Percentiles rank a stretch among this genome's conserved stretches.
These are phyloP conservation scores for Penelope pileata DNA, from an alignment of 2,113 vertebrate species.

Conservation along the genomic window DNA sequence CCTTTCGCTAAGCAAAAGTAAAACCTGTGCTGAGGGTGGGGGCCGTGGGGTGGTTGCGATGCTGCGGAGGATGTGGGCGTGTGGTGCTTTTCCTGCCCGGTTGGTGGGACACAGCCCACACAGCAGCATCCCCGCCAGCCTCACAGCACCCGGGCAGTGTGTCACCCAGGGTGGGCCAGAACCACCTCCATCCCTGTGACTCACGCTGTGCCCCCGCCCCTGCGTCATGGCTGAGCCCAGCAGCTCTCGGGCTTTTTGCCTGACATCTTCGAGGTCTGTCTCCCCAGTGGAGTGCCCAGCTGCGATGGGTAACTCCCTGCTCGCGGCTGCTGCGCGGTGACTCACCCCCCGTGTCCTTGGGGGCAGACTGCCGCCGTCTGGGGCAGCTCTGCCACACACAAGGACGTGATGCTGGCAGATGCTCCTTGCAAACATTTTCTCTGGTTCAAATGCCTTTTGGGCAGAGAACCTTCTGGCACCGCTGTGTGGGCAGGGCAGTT, in stretches of 20 bases:
- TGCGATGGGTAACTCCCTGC: not conserved
- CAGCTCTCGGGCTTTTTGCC: not conserved
- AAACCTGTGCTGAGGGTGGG: not conserved
- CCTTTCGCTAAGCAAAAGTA: not conserved
- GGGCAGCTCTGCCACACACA: not conserved
- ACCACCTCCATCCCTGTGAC: accelerated
- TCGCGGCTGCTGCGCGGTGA: accelerated
- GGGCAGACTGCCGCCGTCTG: accelerated
- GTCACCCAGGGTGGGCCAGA: not conserved
- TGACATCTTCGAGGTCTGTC: not conserved
- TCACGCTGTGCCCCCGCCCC: accelerated
- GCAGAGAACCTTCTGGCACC: not conserved
- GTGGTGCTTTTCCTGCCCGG: not conserved
- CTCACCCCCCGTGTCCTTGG: accelerated
- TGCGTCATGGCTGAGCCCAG: not conserved
- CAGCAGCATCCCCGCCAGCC: not conserved
- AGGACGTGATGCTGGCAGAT: not conserved
- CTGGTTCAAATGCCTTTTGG: not conserved
- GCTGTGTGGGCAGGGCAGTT: not conserved
- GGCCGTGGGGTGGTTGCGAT: not conserved
- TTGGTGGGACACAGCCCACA: accelerated
- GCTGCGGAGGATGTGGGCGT: not conserved
- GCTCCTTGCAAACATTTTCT: not conserved
- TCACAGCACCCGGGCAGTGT: not conserved
- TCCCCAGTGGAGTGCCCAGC: accelerated